Conservation (phyloP, 2,888 invertebrate species). For the Apodemia mormo region DNA sequence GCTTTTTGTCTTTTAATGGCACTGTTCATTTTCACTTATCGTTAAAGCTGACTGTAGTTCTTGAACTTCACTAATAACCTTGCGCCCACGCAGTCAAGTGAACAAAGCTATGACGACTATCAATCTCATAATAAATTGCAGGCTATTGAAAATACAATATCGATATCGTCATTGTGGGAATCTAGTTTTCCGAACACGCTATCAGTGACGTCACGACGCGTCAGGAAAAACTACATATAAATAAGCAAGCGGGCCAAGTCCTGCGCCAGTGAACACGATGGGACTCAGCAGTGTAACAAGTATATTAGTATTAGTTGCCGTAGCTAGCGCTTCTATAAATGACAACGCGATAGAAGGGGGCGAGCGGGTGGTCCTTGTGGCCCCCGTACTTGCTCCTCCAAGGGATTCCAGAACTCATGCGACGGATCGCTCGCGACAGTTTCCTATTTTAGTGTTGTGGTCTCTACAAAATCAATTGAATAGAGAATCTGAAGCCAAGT, state of each 20-base stretch:
- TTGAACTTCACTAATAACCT: constrained; percentile 1
- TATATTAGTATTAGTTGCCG: constrained; percentile 55
- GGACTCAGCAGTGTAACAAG: constrained; percentile 60
- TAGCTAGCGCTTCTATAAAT: constrained; percentile 53
- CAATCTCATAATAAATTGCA: constrained; percentile 24
- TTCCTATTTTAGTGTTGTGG: constrained; percentile 66
- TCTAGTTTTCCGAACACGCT: constrained; percentile 33
- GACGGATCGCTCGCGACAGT: constrained; percentile 66
- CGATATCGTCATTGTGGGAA: constrained; percentile 60
- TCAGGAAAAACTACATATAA: constrained; percentile 67
- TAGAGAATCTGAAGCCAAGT: constrained; percentile 7
- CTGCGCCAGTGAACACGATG: constrained; percentile 72
- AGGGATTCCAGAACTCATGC: constrained; percentile 59
- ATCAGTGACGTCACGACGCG: constrained; percentile 53
- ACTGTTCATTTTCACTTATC: no score
- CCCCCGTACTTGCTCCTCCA: constrained; percentile 71
- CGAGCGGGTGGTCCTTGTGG: constrained; percentile 62
- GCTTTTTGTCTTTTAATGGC: no score
- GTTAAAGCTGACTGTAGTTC: neutral
- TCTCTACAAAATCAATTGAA: constrained; percentile 35
- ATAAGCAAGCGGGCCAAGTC: constrained; percentile 64
- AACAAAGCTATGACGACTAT: constrained; percentile 23
- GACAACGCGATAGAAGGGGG: constrained; percentile 63
- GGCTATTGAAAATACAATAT: constrained; percentile 23
- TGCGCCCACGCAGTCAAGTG: neutral